These are phyloP conservation scores for Pempheris klunzingeri DNA, from an alignment of 2,797 vertebrate genomes.

Conservation along the genomic window DNA sequence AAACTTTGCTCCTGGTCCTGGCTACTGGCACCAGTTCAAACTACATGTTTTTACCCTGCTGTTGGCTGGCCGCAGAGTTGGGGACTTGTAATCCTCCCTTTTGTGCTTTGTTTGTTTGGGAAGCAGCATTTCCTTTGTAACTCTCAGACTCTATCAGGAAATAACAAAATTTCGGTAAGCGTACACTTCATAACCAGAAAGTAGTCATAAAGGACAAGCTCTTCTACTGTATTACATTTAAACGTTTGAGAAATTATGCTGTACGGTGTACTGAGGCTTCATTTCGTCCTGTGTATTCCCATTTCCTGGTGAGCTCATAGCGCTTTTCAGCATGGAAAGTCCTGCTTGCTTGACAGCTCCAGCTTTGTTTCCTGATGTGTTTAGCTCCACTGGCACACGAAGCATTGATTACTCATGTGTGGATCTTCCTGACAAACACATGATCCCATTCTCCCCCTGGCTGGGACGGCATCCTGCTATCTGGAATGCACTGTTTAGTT, in stretches of 20 bases:
- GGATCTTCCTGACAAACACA: slow-evolving; percentile 85
- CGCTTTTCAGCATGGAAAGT: slow-evolving; percentile 73
- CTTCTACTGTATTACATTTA: slow-evolving; percentile 29
- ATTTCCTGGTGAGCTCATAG: slow-evolving; percentile 74
- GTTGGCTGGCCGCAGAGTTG: slow-evolving; percentile 12
- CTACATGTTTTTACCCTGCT: slow-evolving; percentile 42
- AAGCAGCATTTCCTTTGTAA: slow-evolving; percentile 9
- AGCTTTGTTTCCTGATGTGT: slow-evolving; percentile 80
- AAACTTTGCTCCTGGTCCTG: slow-evolving; percentile 31
- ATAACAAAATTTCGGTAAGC: slow-evolving; percentile 3
- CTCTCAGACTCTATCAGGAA: background rate
- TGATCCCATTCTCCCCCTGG: slow-evolving; percentile 70
- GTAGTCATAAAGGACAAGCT: background rate
- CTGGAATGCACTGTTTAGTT: slow-evolving; percentile 84
- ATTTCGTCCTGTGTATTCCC: slow-evolving; percentile 76
- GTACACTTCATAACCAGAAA: background rate
- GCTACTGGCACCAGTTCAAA: slow-evolving; percentile 29
- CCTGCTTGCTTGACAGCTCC: slow-evolving; percentile 68
- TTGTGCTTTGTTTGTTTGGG: slow-evolving; percentile 16
- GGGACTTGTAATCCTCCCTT: slow-evolving; percentile 19
- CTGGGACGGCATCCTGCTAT: slow-evolving; percentile 74
- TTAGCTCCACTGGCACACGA: slow-evolving; percentile 76
- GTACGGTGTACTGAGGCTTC: slow-evolving; percentile 34
- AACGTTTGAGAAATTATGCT: slow-evolving; percentile 26
- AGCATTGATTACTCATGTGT: slow-evolving; percentile 83